A percentile compares a stretch with the other conserved stretches of the same genome.
Conservation (phyloP, 2,113 vertebrate genomes). For the Eurystomus gularis region DNA sequence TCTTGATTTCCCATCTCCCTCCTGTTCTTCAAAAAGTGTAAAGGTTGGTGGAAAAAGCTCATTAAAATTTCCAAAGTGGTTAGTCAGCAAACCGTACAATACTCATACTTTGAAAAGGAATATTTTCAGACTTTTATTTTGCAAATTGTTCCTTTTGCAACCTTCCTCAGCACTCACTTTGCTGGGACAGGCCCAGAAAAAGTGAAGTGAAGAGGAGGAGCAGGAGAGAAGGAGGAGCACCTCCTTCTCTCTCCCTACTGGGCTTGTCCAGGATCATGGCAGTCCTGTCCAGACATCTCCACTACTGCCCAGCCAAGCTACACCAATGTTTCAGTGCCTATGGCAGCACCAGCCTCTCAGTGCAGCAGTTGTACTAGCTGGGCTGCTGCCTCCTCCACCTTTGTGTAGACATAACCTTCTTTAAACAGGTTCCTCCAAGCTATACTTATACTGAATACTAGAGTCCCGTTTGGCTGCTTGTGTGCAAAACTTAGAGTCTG, state of each 20-base stretch:
- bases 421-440: background rate
- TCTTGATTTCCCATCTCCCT: background rate
- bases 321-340: rapidly evolving
- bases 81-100: background rate
- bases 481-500: background rate
- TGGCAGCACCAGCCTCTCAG: background rate
- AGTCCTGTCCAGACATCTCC: background rate
- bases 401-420: background rate
- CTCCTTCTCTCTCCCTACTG: background rate
- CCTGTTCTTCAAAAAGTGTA: background rate
- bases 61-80: background rate
- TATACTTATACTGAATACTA: no score
- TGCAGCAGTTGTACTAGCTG: rapidly evolving
- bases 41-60: background rate
- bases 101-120: background rate
- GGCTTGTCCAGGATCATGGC: no score
- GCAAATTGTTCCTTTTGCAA: background rate
- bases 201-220: background rate
- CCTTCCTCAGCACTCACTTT: background rate
- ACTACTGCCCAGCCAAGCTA: background rate
- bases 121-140: background rate
- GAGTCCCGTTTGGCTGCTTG: background rate
- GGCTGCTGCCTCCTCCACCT: rapidly evolving
- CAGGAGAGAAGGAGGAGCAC: no score
- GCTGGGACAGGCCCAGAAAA: background rate